Evolutionary conservation across 2,888 invertebrate genomes (phyloP).

Genomic region (Protodeltote pygarga): DNA sequence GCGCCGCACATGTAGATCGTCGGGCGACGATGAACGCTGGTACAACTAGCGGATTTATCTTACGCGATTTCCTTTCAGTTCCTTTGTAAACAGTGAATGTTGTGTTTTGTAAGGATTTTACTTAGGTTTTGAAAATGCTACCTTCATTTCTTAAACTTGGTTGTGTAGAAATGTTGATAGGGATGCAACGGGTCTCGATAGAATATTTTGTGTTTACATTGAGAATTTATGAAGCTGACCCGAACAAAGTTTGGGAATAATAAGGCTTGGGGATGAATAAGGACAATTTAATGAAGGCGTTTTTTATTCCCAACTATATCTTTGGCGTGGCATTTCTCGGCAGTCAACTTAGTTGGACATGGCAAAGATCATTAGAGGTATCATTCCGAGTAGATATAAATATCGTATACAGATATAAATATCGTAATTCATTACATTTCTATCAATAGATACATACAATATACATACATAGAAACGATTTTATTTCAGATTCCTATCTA

Average conservation of each 20-base stretch:
- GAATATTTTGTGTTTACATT: no score
- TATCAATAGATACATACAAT: background rate
- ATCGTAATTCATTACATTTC: slow-evolving; percentile 2
- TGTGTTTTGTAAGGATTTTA: background rate
- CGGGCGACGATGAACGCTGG: slow-evolving; percentile 50
- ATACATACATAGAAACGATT: slow-evolving; percentile 1
- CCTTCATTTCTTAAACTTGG: no score
- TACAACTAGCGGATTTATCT: slow-evolving; percentile 40
- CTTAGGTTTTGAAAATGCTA: background rate
- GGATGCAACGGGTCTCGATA: no score
- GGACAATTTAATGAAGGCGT: background rate
- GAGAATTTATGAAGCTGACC: no score
- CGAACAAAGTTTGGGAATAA: no score
- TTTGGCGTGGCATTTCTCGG: background rate
- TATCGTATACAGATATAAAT: slow-evolving; percentile 3
- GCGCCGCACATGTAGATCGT: slow-evolving; percentile 61
- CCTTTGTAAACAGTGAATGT: slow-evolving; percentile 5
- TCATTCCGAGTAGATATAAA: no score
- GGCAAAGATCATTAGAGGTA: no score
- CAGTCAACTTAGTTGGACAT: no score
- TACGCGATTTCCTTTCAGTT: slow-evolving; percentile 29
- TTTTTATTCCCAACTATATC: background rate
- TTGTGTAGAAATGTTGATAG: no score
- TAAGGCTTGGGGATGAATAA: no score
- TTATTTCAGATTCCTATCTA: slow-evolving; percentile 6